Percentiles rank a stretch among this genome's conserved stretches.
phyloP scores from a whole-genome alignment of 2,888 invertebrate species.

The Agonopterix arenella region DNA sequence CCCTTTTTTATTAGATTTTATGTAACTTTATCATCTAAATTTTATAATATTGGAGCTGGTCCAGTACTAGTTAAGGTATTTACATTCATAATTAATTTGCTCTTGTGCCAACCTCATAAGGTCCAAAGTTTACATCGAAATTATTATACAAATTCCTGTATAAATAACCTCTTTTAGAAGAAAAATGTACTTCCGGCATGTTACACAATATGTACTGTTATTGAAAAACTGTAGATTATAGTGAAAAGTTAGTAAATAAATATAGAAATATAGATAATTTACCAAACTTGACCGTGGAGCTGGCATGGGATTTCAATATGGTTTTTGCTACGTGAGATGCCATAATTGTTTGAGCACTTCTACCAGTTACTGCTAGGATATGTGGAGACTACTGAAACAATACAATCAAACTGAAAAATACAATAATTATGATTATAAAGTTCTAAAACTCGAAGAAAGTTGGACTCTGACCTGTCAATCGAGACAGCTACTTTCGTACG shows the following conservation, averaged over 20 bases:
- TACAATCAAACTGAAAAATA: constrained; percentile 21
- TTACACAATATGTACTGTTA: too few relatives aligned
- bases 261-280: constrained; percentile 19
- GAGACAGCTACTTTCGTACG: neutral
- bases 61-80: too few relatives aligned
- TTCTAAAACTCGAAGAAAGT: constrained; percentile 42
- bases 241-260: constrained; percentile 1
- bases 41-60: too few relatives aligned
- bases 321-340: constrained; percentile 68
- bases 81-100: neutral
- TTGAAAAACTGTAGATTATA: too few relatives aligned
- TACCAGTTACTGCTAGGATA: constrained; percentile 21
- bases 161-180: neutral
- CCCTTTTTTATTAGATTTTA: too few relatives aligned
- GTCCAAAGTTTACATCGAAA: constrained; percentile 18
- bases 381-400: constrained; percentile 28
- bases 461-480: constrained; percentile 65
- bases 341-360: constrained; percentile 37
- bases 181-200: neutral
- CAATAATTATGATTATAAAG: constrained; percentile 27
- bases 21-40: too few relatives aligned
- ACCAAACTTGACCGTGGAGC: constrained; percentile 64
- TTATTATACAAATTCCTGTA: neutral
- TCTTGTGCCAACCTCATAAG: constrained; percentile 2
- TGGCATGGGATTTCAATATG: constrained; percentile 51